phyloP scores from a whole-genome alignment of 2,888 invertebrate species.

The Scaptomyza polygonia region DNA sequence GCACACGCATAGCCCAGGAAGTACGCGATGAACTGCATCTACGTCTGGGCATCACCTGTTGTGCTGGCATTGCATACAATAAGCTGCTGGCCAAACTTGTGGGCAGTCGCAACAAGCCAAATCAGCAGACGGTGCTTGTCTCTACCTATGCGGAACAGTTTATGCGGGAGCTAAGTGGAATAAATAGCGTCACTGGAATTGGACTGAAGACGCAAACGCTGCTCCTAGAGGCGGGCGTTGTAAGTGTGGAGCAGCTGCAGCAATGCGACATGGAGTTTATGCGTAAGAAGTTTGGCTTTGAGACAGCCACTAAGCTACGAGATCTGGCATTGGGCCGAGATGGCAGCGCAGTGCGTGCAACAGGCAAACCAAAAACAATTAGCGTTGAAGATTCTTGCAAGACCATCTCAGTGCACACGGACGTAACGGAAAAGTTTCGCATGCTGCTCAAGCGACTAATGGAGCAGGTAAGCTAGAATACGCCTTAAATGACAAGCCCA shows the following conservation, averaged over 20 bases:
- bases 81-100: conserved; percentile 92
- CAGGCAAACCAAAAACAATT: conserved; percentile 91
- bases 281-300: conserved; percentile 88
- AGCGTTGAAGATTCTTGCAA: conserved; percentile 92
- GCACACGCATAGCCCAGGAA: conserved; percentile 90
- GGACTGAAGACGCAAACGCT: conserved; percentile 89
- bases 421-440: conserved; percentile 90
- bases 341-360: conserved; percentile 88
- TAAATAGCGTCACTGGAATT: conserved; percentile 90
- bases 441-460: conserved; percentile 89
- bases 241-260: conserved; percentile 89
- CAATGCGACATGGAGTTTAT: conserved; percentile 86
- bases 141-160: conserved; percentile 89
- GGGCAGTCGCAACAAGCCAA: conserved; percentile 90
- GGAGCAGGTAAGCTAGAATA: conserved; percentile 85
- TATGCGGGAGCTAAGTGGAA: conserved; percentile 87
- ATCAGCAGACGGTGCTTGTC: conserved; percentile 91
- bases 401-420: conserved; percentile 89
- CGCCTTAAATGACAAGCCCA: background rate
- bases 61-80: conserved; percentile 93
- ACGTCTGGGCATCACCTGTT: conserved; percentile 90
- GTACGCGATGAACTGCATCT: conserved; percentile 89
- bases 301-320: conserved; percentile 89
- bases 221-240: conserved; percentile 88
- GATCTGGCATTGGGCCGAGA: conserved; percentile 91